Evolutionary conservation across 2,888 invertebrate species (phyloP), one percentile per base, ranked within the genome.

Genomic region (Xanthia icteritia): DNA sequence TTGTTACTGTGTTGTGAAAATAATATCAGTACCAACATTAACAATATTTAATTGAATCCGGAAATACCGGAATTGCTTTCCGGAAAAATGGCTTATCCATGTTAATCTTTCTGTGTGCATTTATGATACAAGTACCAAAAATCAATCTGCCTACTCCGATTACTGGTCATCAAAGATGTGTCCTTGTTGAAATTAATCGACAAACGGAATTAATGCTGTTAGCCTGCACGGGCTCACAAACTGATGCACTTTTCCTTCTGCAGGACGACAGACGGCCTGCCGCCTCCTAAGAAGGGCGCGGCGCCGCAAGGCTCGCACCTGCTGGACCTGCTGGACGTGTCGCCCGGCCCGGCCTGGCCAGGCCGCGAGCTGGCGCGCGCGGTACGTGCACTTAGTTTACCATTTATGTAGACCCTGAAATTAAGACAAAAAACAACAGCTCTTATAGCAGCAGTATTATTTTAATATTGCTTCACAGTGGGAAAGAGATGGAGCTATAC

Each of bases 251-350:
- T 23, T 36, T 0, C 9, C 0, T 45, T 58, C 0, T 2, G 0
- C 79, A 85, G 88, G 36, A 83, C 86, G 5, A 48, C 83, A 0
- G 85, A 83, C 48, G 89, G 89, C 0, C 69, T 83, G 0, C 84
- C 85, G 2, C 73, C 83, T 0, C 79, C 85, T 31, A 84, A 84
- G 69, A 81, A 85, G 68, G 54, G 76, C 8, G 48, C 75, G 5
- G 60, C 87, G 1, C 78, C 74, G 36, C 88, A 77, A 23, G 97
- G 97, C 92, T 98, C 98, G 87, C 98, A 98, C 93, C 97, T 99
- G 94, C 97, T 99, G 80, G 99, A 99, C 95, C 96, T 99, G 91
- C 95, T 99, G 89, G 99, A 99, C 92, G 98, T 99, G 83, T 98
- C 97, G 93, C 97, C 98, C 90, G 11, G 79, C 20, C 97, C 98